phyloP scores from a whole-genome alignment of 2,797 vertebrate species.

The Numenius phaeopus region DNA sequence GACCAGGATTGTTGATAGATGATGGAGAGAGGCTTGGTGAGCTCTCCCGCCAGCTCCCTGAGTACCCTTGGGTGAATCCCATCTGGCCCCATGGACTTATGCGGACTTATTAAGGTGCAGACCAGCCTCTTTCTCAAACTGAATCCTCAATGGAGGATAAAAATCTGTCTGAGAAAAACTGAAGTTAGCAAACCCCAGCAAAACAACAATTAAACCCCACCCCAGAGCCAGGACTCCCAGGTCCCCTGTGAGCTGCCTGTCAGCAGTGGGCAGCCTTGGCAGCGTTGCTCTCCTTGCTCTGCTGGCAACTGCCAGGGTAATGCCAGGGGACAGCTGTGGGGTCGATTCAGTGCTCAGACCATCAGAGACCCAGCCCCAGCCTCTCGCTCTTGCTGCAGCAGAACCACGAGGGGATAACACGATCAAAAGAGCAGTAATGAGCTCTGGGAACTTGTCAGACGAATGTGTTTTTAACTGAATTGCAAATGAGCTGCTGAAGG shows the following conservation, averaged over 20 bases:
- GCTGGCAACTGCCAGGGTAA: not conserved
- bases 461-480: too few species aligned
- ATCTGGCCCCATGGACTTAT: too few species aligned
- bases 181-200: not conserved
- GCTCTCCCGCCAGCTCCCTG: too few species aligned
- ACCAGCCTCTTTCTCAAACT: not conserved
- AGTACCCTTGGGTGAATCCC: too few species aligned
- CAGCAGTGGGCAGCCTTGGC: accelerated
- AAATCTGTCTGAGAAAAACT: not conserved
- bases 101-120: not conserved
- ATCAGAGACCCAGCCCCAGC: accelerated
- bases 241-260: not conserved
- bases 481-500: too few species aligned
- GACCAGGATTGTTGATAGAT: too few species aligned
- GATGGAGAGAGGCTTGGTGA: too few species aligned
- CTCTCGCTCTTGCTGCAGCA: not conserved
- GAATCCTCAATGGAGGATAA: accelerated
- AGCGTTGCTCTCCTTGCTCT: not conserved
- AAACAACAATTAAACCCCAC: accelerated
- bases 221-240: accelerated
- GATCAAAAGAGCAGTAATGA: slow-evolving; percentile 34
- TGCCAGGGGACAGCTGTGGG: not conserved
- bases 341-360: accelerated
- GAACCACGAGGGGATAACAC: slow-evolving; percentile 10
- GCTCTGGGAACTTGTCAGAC: slow-evolving; percentile 29